These are phyloP conservation scores for Phylloscopus collybita DNA, from an alignment of 2,797 vertebrate genomes.

Conservation along the genomic window DNA sequence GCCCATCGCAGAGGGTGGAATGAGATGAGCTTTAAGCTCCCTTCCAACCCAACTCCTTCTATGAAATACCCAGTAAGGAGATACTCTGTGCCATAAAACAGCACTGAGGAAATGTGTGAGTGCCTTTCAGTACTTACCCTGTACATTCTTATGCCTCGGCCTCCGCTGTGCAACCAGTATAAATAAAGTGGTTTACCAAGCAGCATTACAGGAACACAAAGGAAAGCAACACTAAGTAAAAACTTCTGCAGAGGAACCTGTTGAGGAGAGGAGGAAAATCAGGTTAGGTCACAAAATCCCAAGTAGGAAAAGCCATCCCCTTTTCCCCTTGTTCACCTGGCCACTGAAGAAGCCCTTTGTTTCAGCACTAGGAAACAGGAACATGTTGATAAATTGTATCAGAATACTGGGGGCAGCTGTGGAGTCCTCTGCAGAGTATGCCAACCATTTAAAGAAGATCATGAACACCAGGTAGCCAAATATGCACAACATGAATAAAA, in stretches of 20 bases:
- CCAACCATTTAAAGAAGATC: conserved; percentile 95
- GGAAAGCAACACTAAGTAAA: conserved; percentile 82
- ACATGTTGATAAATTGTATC: conserved; percentile 97
- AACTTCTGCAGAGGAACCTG: conserved; percentile 88
- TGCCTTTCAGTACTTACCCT: conserved; percentile 77
- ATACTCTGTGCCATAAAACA: not conserved
- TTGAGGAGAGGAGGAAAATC: not conserved
- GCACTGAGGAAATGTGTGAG: not conserved
- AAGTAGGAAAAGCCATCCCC: not conserved
- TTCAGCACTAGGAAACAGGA: conserved; percentile 82
- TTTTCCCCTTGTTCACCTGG: conserved; percentile 80
- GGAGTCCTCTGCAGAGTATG: conserved; percentile 83
- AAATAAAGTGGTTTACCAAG: conserved; percentile 94
- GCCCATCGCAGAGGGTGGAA: not conserved
- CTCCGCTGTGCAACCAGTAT: conserved; percentile 89
- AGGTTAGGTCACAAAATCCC: not conserved
- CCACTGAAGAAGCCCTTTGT: conserved; percentile 81
- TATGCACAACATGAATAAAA: conserved; percentile 92
- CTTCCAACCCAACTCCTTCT: not conserved
- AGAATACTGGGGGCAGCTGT: conserved; percentile 91
- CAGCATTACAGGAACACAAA: conserved; percentile 91
- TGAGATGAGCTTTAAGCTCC: not conserved
- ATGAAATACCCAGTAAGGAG: not conserved
- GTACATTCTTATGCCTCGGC: conserved; percentile 84
- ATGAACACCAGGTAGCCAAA: conserved; percentile 96